A percentile compares a stretch with the other conserved stretches of the same genome.
These are phyloP conservation scores for Ctenochaetus hawaiiensis DNA, from an alignment of 2,797 vertebrate genomes.

Conservation along the genomic window DNA sequence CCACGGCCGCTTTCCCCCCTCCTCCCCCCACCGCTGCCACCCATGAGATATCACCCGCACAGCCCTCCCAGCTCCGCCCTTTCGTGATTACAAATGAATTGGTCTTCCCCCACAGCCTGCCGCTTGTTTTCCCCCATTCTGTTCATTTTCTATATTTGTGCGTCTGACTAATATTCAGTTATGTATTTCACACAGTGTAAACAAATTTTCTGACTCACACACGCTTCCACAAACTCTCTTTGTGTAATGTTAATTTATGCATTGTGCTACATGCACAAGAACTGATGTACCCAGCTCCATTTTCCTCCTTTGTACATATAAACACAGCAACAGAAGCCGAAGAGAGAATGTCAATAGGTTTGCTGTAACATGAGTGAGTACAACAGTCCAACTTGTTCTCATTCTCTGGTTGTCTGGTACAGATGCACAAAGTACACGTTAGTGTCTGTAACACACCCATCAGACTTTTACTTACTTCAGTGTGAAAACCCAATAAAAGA, in stretches of 20 bases:
- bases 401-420: too few relatives aligned
- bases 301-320: slow-evolving; percentile 27
- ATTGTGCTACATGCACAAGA: slow-evolving; percentile 36
- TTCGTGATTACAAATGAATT: slow-evolving; percentile 46
- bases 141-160: slow-evolving; percentile 21
- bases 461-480: too few relatives aligned
- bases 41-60: slow-evolving; percentile 56
- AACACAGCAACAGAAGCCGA: slow-evolving; percentile 13
- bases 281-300: background rate
- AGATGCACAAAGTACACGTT: too few relatives aligned
- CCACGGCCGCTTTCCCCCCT: slow-evolving; percentile 45
- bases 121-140: slow-evolving; percentile 17
- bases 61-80: slow-evolving; percentile 51
- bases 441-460: too few relatives aligned
- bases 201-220: slow-evolving; percentile 38
- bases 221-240: slow-evolving; percentile 27
- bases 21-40: slow-evolving; percentile 32
- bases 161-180: slow-evolving; percentile 28
- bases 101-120: slow-evolving; percentile 25
- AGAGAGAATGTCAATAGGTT: slow-evolving; percentile 16
- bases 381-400: background rate
- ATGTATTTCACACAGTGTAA: slow-evolving; percentile 41
- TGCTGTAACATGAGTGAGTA: slow-evolving; percentile 1
- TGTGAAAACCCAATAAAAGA: too few relatives aligned
- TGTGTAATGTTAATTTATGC: slow-evolving; percentile 41